Evolutionary conservation across 1,140 invertebrate species (phyloP), one percentile per base, ranked within the genome.

Genomic region (Ruditapes philippinarum): DNA sequence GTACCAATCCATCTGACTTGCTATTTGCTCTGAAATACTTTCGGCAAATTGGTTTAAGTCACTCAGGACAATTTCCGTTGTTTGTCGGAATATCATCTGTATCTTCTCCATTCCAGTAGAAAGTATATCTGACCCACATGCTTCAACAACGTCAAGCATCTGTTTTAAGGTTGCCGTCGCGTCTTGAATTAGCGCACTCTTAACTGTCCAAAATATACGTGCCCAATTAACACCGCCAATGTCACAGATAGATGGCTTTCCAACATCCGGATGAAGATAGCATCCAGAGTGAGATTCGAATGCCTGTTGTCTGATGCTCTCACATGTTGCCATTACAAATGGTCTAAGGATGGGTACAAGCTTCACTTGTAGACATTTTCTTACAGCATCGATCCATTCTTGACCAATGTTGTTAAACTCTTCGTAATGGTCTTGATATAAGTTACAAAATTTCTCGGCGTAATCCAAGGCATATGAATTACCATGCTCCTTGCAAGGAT

Each of bases 281-380:
- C 81, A 83, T 42, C 0, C 60, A 2, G 60, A 25, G 65, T 83
- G 81, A 49, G 60, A 70, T 31, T 83, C 49, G 14, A 70, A 45
- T 11, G 81, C 81, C 31, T 54, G 25, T n/a, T n/a, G n/a, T n/a
- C n/a, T n/a, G n/a, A n/a, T n/a, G n/a, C n/a, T n/a, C n/a, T n/a
- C n/a, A n/a, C n/a, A n/a, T n/a, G n/a, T n/a, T n/a, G n/a, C n/a
- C n/a, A n/a, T n/a, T n/a, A n/a, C n/a, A n/a, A n/a, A n/a, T n/a
- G n/a, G n/a, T n/a, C n/a, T n/a, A n/a, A n/a, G n/a, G n/a, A n/a
- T n/a, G n/a, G n/a, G n/a, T n/a, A n/a, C n/a, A n/a, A n/a, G n/a
- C n/a, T n/a, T n/a, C n/a, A n/a, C n/a, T n/a, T n/a, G n/a, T n/a
- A 82, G 79, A 65, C 79, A 82, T 38, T 40, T 82, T 31, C 79